Evolutionary conservation across 1,140 invertebrate species (phyloP), one percentile per base, ranked within the genome.

Genomic region (Saccostrea echinata): DNA sequence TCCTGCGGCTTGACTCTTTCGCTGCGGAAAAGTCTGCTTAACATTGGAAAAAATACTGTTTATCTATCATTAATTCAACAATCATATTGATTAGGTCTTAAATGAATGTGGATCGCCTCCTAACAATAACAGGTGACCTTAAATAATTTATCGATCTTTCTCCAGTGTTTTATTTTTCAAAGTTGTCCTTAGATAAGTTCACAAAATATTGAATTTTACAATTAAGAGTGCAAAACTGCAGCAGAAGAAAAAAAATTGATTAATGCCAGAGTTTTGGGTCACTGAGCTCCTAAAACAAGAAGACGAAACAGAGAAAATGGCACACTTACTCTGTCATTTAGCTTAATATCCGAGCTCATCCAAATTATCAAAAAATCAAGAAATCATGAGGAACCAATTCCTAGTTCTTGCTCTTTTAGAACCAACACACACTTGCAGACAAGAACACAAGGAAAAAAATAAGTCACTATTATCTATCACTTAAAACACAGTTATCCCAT

Each of bases 21-120:
- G 18, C 55, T 61, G 18, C 55, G n/a, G 18, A n/a, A n/a, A 61
- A n/a, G 55, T 61, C 55, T 21, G 55, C n/a, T n/a, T 61, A 18
- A 61, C 55, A 33, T 76, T 76, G 68, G 68, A 8, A 33, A 76
- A 33, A 76, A 76, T 33, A 24, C 68, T 76, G 68, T 76, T 76
- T 76, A 76, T 76, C 27, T 76, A 76, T 76, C 68, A 76, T 76
- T 76, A 76, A 76, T 76, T 76, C 68, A 76, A 76, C 68, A 76
- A 76, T 76, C 68, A 30, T 76, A 76, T 76, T 76, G 68, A 76
- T 76, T 76, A 33, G 27, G 68, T 30, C 27, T 76, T 76, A 33
- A 24, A 76, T 76, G 68, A 12, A 76, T 16, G 18, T 64, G 57
- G 21, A 21, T 24, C 21, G 24, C 21, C 57, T 76, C 6, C 24